Base-by-base conservation (phyloP, 2,113 vertebrate species). In the Lepus americanus region DNA sequence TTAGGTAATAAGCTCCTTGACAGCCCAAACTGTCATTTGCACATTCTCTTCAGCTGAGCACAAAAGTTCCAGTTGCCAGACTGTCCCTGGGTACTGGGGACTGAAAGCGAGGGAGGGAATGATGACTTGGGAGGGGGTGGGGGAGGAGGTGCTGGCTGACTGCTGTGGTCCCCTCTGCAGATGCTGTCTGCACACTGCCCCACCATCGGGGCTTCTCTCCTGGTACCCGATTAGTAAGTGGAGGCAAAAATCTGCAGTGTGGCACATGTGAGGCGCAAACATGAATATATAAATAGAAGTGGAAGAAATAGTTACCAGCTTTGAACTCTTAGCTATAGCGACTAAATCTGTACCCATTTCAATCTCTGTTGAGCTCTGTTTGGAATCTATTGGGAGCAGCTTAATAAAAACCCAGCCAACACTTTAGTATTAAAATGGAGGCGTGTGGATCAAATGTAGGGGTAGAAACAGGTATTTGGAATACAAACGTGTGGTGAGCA, bases 11-110 rank as follows among this genome's bases (percentile, higher is more conserved):
- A 95, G 92, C 90, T 93, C 67, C 76, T 72, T 87, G 64, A 93
- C 90, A 87, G 90, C 94, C 94, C 12, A 73, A 90, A 92, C 94
- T 96, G 96, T 95, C 97, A 95, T 94, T 92, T 91, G 76, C 91
- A 95, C 86, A 29, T 89, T 90, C 90, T 95, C 23, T 70, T 92
- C 79, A 87, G 96, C 76, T 85, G 96, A 93, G 73, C 90, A 31
- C 86, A 49, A 72, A 87, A 87, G 89, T 96, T 82, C 86, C 49
- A 44, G 29, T 76, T 89, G 86, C 96, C 91, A 95, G 90, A 85
- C 39, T 69, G 92, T 90, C 95, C 87, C 95, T 89, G 94, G 89
- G 70, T 92, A 10, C 88, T 59, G 61, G 70, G 78, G 44, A 64
- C 63, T 51, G 20, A 87, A 66, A 86, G 73, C 78, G 61, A 23